These are phyloP conservation scores for Periophthalmus modestus DNA, from an alignment of 2,113 vertebrate genomes.

Conservation along the genomic window DNA sequence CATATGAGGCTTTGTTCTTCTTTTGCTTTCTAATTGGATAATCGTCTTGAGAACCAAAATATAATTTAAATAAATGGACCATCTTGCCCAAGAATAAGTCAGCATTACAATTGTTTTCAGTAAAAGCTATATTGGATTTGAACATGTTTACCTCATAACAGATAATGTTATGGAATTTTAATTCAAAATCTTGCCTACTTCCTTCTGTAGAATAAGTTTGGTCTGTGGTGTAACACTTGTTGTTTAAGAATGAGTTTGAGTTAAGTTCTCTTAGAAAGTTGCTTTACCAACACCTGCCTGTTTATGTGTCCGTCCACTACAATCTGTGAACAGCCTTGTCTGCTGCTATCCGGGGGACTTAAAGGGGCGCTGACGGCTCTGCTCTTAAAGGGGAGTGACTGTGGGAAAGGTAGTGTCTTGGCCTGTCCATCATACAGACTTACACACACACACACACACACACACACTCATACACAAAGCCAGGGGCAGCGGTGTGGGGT, in stretches of 20 bases:
- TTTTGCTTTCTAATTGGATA: no score
- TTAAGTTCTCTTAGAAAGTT: background rate
- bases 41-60: no score
- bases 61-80: no score
- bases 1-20: no score
- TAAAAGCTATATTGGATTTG: no score
- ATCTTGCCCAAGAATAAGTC: no score
- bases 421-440: slow-evolving; percentile 21
- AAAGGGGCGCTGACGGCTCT: slow-evolving; percentile 1
- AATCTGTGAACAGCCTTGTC: slow-evolving; percentile 4
- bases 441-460: slow-evolving; percentile 15
- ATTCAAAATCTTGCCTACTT: no score
- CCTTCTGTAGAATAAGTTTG: background rate
- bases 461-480: slow-evolving; percentile 19
- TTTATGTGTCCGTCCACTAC: background rate
- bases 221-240: background rate
- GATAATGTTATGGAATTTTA: no score
- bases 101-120: no score
- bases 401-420: slow-evolving; percentile 20
- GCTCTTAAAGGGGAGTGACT: slow-evolving; percentile 13
- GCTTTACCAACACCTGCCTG: slow-evolving; percentile 9
- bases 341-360: background rate
- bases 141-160: no score
- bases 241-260: background rate
- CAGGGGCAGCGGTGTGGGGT: slow-evolving; percentile 42